These are phyloP conservation scores for Steromphala cineraria DNA, from an alignment of 2,888 invertebrate species.

Conservation along the genomic window DNA sequence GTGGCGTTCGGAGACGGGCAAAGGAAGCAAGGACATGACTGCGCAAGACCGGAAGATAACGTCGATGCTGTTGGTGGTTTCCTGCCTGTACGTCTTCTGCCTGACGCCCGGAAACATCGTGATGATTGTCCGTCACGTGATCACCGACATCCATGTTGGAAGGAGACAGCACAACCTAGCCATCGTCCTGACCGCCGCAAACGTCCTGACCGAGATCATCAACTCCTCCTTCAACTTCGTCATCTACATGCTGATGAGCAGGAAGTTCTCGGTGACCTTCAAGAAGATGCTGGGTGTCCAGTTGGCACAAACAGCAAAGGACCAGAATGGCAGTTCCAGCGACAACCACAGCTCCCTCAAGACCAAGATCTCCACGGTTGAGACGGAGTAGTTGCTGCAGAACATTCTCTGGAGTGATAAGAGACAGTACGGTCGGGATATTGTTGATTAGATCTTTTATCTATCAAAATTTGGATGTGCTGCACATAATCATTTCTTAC, in stretches of 20 bases:
- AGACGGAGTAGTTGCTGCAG: too few species aligned
- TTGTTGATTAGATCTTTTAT: too few species aligned
- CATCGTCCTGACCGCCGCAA: neutral
- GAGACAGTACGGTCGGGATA: too few species aligned
- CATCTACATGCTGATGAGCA: conserved; percentile 33
- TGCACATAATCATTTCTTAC: too few species aligned
- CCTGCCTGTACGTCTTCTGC: conserved; percentile 13
- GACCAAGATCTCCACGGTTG: too few species aligned
- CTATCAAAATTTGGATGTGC: too few species aligned
- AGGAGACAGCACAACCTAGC: neutral
- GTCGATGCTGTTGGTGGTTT: neutral
- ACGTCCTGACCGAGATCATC: conserved; percentile 3
- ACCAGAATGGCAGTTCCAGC: too few species aligned
- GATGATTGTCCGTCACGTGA: conserved; percentile 1
- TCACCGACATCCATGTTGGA: neutral
- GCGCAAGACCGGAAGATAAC: conserved; percentile 3
- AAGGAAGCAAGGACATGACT: neutral
- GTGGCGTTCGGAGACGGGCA: neutral
- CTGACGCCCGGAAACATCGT: conserved; percentile 7
- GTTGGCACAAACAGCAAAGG: too few species aligned
- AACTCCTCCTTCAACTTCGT: conserved; percentile 33
- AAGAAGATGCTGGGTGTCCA: neutral
- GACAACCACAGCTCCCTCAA: too few species aligned
- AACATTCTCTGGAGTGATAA: too few species aligned
- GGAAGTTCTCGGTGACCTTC: conserved; percentile 6